These are phyloP conservation scores for Zoanthus sociatus DNA, from an alignment of 92 coral and sea anemone species.

Conservation along the genomic window DNA sequence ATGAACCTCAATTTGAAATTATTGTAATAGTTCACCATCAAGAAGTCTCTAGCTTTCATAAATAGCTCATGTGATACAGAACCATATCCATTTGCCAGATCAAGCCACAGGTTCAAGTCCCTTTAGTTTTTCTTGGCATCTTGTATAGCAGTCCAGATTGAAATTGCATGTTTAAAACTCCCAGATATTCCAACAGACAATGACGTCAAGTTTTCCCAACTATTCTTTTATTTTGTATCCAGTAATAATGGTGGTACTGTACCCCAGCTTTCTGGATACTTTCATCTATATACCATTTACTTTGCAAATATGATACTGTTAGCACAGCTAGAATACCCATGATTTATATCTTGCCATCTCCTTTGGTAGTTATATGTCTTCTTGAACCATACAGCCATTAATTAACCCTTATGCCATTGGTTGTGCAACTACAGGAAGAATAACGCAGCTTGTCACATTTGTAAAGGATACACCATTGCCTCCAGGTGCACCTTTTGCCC, in stretches of 20 bases:
- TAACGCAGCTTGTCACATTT: too few relatives aligned
- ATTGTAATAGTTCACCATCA: constrained; percentile 17
- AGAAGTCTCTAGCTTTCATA: background rate
- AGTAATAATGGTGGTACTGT: background rate
- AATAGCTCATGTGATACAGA: background rate
- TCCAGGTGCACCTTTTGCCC: too few relatives aligned
- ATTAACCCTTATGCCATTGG: too few relatives aligned
- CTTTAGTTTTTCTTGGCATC: constrained; percentile 30
- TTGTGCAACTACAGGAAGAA: too few relatives aligned
- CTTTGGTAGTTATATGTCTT: too few relatives aligned
- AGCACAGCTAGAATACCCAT: background rate
- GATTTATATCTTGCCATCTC: constrained; percentile 36
- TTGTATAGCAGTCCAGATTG: constrained; percentile 30
- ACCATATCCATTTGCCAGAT: background rate
- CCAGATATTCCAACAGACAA: background rate
- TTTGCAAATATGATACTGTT: background rate
- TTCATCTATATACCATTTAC: constrained; percentile 21
- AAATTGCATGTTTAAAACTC: constrained; percentile 6
- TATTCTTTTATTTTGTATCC: too few relatives aligned
- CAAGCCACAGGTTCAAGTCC: background rate
- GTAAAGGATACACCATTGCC: too few relatives aligned
- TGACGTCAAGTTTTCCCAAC: too few relatives aligned
- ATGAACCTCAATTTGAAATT: constrained; percentile 8
- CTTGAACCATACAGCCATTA: too few relatives aligned
- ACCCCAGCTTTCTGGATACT: constrained; percentile 27